Conservation (phyloP, 1,140 invertebrate species). For the Xylocopa sonorina region DNA sequence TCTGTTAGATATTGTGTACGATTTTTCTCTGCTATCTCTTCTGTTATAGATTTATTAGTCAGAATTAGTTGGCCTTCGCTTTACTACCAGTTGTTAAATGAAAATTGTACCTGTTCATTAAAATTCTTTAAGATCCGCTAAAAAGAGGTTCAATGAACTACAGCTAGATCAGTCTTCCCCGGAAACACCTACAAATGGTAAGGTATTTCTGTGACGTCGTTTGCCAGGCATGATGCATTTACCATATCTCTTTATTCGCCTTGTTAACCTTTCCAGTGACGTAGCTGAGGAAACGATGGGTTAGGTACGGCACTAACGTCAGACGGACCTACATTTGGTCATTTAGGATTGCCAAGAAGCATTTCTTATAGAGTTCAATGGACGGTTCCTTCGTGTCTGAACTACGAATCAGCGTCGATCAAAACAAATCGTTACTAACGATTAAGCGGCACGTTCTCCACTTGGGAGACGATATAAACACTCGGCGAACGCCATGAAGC, state of each 20-base stretch:
- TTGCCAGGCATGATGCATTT: conserved; percentile 16
- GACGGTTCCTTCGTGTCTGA: not conserved
- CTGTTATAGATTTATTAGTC: no score
- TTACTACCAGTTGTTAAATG: no score
- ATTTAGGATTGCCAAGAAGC: not conserved
- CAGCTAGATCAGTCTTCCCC: not conserved
- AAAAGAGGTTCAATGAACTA: conserved; percentile 45
- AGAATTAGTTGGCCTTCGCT: no score
- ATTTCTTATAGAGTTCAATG: conserved; percentile 3
- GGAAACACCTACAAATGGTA: conserved; percentile 2
- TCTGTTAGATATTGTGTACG: no score
- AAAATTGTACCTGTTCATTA: no score
- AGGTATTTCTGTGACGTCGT: conserved; percentile 22
- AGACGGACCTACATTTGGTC: not conserved
- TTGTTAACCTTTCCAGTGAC: conserved; percentile 28
- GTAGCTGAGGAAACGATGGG: not conserved
- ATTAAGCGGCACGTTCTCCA: not conserved
- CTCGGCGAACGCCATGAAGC: not conserved
- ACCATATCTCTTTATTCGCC: conserved; percentile 12
- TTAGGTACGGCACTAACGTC: not conserved
- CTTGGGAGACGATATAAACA: not conserved
- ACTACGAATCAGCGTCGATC: conserved; percentile 26
- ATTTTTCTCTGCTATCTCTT: no score
- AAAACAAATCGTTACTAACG: conserved; percentile 37
- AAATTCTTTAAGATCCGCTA: no score